Base-by-base conservation (phyloP, 2,113 vertebrate genomes). In the Aegotheles bennettii region DNA sequence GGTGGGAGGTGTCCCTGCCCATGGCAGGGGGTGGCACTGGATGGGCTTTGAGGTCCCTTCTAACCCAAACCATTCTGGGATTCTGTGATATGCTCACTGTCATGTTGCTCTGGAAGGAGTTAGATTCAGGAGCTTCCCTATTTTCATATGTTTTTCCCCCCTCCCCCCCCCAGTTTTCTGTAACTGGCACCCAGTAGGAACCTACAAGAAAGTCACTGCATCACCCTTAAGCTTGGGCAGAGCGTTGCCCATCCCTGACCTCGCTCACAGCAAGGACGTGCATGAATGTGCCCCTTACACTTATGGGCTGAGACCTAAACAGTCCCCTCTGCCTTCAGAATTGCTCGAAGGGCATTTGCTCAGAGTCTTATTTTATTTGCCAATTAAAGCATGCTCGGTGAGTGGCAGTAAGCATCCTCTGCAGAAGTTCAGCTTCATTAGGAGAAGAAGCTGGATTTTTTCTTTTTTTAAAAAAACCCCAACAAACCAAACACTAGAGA, bases 221-320 rank as follows among this genome's bases (percentile, higher is more conserved):
- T 84, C 29, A 4, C n/a, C 84, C 40, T 61, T 3, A 17, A 35
- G 36, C 84, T 17, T 14, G 59, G 53, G 48, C 63, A 25, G 50
- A 13, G 13, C 18, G 0, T 11, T 42, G 13, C 56, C 42, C 10
- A 3, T 31, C 36, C 25, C 48, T 35, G 56, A 36, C 60, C 40
- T 38, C 2, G 0, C 7, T 36, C 53, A 2, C 17, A 33, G 38
- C 1, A 4, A 21, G 26, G 26, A 73, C 42, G 29, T 1, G 16
- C 1, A 0, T 18, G 63, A 18, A 18, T 3, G 21, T 47, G n/a
- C 17, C 51, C 43, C 25, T 7, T 26, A 1, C 6, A 3, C 38
- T 60, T 43, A 5, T 16, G 45, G n/a, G n/a, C 24, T 7, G 31
- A 45, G 53, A 47, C 13, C 23, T 16, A 3, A 54, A 33, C 4